Conservation (phyloP, 2,113 vertebrate species). For the Silurus meridionalis region DNA sequence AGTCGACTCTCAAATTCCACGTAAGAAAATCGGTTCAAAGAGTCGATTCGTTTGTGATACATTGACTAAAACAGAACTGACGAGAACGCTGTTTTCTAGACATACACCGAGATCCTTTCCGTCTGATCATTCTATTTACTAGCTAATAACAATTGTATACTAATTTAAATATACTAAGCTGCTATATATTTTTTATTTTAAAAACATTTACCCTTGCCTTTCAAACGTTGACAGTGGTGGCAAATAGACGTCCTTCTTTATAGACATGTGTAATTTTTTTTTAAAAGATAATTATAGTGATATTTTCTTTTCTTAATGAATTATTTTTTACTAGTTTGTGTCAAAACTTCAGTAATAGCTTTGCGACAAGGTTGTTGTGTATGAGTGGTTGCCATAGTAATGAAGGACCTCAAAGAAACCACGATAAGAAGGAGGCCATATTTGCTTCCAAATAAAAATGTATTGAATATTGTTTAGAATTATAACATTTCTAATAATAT, state of each 20-base stretch:
- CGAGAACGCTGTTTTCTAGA: background rate
- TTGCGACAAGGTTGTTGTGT: constrained; percentile 46
- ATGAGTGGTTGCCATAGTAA: constrained; percentile 65
- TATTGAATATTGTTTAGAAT: background rate
- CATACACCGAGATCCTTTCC: background rate
- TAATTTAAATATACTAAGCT: background rate
- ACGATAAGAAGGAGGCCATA: constrained; percentile 44
- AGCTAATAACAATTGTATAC: background rate
- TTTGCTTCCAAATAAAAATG: constrained; percentile 46
- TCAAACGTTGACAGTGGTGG: constrained; percentile 53
- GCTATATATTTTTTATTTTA: background rate
- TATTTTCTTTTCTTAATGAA: background rate
- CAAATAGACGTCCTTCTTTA: constrained; percentile 49
- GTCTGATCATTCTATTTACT: background rate
- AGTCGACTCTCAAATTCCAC: background rate
- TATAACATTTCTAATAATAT: background rate
- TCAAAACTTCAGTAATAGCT: background rate
- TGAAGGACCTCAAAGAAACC: constrained; percentile 54
- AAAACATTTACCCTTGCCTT: constrained; percentile 57
- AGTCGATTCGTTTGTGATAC: background rate
- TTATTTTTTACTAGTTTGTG: background rate
- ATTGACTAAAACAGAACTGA: background rate
- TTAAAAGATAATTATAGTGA: background rate
- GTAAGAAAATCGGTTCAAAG: background rate
- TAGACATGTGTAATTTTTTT: constrained; percentile 53